Percentiles rank a stretch among this genome's conserved stretches.
Conservation (phyloP, 2,113 vertebrate genomes). For the Channa maculata region DNA sequence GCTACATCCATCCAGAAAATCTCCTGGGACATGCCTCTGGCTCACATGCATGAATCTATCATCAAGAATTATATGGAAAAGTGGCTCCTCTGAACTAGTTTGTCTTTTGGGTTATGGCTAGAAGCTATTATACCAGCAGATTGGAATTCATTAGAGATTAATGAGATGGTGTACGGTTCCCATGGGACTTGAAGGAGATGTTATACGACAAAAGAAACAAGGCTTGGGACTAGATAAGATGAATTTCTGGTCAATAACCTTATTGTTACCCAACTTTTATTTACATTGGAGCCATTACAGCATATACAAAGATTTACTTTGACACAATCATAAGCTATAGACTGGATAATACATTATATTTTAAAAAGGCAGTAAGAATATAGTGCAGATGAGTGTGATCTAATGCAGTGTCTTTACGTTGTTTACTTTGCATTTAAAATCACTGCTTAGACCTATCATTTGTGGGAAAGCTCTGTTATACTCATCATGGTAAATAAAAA, state of each 20-base stretch:
- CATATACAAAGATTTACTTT: no score
- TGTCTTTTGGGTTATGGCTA: background rate
- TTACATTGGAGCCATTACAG: background rate
- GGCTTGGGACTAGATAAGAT: background rate
- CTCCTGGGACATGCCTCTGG: slow-evolving; percentile 4
- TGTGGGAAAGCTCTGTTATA: background rate
- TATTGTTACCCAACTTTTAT: background rate
- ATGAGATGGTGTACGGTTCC: background rate
- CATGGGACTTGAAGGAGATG: background rate
- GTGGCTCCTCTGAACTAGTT: background rate
- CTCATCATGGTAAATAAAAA: background rate
- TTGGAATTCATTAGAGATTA: slow-evolving; percentile 3
- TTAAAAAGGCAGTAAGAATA: no score
- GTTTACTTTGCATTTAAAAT: background rate
- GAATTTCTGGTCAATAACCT: background rate
- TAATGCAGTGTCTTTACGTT: background rate
- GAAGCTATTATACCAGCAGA: slow-evolving; percentile 7
- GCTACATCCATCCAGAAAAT: slow-evolving; percentile 38
- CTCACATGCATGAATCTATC: slow-evolving; percentile 14
- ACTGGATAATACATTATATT: no score
- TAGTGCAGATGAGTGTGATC: no score
- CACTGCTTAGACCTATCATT: background rate
- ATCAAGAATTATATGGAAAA: slow-evolving; percentile 6
- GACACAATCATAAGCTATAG: no score
- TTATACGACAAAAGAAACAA: background rate